Percentiles rank a stretch among this genome's conserved stretches.
Conservation (phyloP, 1,140 invertebrate genomes). For the Cydia pomonella region DNA sequence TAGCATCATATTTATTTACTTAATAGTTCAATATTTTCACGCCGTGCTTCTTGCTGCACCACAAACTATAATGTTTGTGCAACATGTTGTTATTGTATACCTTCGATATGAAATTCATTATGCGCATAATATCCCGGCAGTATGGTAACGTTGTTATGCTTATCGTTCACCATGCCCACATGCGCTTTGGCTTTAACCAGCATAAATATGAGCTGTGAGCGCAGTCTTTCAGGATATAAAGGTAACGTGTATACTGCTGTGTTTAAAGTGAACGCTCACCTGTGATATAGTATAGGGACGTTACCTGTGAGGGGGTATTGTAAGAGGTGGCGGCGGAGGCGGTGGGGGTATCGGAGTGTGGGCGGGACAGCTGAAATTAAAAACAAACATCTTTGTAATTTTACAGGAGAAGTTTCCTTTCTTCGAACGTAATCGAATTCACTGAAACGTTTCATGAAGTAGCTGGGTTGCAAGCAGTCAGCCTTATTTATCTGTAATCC, state of each 20-base stretch:
- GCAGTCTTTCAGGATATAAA: too few species aligned
- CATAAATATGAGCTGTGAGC: background rate
- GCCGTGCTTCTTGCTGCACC: background rate
- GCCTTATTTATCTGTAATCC: background rate
- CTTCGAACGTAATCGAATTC: slow-evolving; percentile 22
- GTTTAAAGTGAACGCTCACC: background rate
- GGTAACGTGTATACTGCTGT: too few species aligned
- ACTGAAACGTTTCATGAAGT: background rate
- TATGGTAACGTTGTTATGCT: background rate
- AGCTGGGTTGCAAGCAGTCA: background rate
- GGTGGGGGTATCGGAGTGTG: slow-evolving; percentile 82
- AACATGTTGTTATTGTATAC: background rate
- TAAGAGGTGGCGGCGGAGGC: slow-evolving; percentile 75
- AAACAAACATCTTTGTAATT: slow-evolving; percentile 34
- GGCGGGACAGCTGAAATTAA: slow-evolving; percentile 79
- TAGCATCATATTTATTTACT: too few species aligned
- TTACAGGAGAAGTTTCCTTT: slow-evolving; percentile 19
- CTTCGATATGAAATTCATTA: background rate
- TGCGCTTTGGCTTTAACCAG: background rate
- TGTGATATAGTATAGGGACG: background rate
- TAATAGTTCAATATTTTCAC: too few species aligned
- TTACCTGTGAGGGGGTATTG: slow-evolving; percentile 76
- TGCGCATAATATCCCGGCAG: background rate
- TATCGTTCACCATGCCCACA: background rate
- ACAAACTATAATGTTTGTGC: background rate